Evolutionary conservation across 1,140 invertebrate species (phyloP).

Genomic region (Psilanteris sp.): DNA sequence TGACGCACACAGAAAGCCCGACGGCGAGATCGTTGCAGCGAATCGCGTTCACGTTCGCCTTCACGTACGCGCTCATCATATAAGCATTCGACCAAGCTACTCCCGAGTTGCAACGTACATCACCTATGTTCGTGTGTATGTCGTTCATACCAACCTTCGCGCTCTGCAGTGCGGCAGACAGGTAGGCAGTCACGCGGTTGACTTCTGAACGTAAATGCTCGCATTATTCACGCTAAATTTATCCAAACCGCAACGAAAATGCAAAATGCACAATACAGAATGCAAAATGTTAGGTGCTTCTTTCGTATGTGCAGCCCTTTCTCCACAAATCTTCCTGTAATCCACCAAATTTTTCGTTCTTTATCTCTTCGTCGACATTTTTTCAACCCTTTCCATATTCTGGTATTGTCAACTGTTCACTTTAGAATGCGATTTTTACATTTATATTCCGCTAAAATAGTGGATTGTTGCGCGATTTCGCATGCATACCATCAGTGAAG

Average conservation of each 20-base stretch:
- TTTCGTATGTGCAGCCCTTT: slow-evolving; percentile 49
- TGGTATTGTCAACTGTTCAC: slow-evolving; percentile 36
- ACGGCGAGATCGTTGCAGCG: slow-evolving; percentile 21
- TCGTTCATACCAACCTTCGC: slow-evolving; percentile 32
- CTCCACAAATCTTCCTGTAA: slow-evolving; percentile 44
- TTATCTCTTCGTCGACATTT: slow-evolving; percentile 36
- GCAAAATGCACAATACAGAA: slow-evolving; percentile 58
- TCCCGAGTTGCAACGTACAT: slow-evolving; percentile 23
- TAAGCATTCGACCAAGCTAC: slow-evolving; percentile 40
- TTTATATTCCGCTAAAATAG: slow-evolving; percentile 9
- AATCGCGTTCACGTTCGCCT: slow-evolving; percentile 47
- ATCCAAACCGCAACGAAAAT: slow-evolving; percentile 60
- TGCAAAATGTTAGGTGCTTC: slow-evolving; percentile 53
- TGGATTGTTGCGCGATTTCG: neutral
- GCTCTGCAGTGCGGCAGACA: slow-evolving; percentile 63
- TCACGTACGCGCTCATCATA: slow-evolving; percentile 53
- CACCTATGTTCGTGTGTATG: slow-evolving; percentile 19
- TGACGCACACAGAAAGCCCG: slow-evolving; percentile 12
- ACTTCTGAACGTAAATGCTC: slow-evolving; percentile 64
- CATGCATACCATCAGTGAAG: neutral
- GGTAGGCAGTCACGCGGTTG: slow-evolving; percentile 40
- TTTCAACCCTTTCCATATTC: slow-evolving; percentile 12
- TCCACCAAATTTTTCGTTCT: slow-evolving; percentile 43
- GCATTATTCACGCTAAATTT: slow-evolving; percentile 70
- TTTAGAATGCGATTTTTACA: slow-evolving; percentile 25